These are phyloP conservation scores for Pelodytes ibericus DNA, from an alignment of 2,797 vertebrate genomes.

Conservation along the genomic window DNA sequence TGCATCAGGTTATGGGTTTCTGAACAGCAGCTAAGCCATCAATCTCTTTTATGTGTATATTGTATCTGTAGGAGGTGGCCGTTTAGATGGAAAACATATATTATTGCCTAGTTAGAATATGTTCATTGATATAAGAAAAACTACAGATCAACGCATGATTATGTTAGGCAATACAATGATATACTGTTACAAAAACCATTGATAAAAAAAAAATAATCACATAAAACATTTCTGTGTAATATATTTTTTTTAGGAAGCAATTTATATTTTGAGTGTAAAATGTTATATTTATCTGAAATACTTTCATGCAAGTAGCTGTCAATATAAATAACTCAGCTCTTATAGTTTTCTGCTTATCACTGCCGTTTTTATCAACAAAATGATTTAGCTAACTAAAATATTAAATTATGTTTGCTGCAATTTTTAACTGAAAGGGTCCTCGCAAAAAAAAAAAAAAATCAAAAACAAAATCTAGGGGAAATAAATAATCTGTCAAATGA, in stretches of 20 bases:
- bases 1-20: not conserved
- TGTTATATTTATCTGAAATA: slow-evolving; percentile 52
- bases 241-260: slow-evolving; percentile 40
- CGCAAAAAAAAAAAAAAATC: slow-evolving; percentile 41
- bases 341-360: slow-evolving; percentile 47
- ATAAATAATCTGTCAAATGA: slow-evolving; percentile 53
- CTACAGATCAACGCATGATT: slow-evolving; percentile 17
- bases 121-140: slow-evolving; percentile 39
- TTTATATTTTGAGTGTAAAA: slow-evolving; percentile 40
- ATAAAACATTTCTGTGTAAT: slow-evolving; percentile 32
- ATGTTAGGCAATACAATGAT: slow-evolving; percentile 22
- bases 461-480: slow-evolving; percentile 33
- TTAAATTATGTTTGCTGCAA: slow-evolving; percentile 32
- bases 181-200: slow-evolving; percentile 20
- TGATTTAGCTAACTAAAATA: slow-evolving; percentile 57
- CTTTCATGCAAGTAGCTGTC: slow-evolving; percentile 50
- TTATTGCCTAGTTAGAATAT: slow-evolving; percentile 26
- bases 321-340: slow-evolving; percentile 52
- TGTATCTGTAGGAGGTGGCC: not conserved
- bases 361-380: slow-evolving; percentile 51
- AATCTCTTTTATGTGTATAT: slow-evolving; percentile 18
- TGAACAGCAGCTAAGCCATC: slow-evolving; percentile 2
- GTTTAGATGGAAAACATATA: slow-evolving; percentile 10
- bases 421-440: slow-evolving; percentile 49
- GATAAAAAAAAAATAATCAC: slow-evolving; percentile 28